Evolutionary conservation across 2,888 invertebrate species (phyloP).

Genomic region (Acronicta leporina): DNA sequence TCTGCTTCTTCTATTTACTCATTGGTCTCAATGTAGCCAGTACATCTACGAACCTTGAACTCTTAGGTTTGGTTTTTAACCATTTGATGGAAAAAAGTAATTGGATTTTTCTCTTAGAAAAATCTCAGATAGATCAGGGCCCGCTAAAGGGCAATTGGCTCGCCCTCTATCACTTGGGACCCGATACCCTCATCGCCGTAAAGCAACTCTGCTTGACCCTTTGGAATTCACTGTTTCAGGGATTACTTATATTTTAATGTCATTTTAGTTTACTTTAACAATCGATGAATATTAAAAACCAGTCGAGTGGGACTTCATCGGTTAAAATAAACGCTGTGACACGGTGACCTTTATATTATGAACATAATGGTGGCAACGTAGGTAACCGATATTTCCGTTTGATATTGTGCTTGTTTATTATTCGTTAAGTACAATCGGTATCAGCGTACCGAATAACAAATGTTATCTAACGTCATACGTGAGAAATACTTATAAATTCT

Average conservation of each 20-base stretch:
- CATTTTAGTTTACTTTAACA: slow-evolving; percentile 22
- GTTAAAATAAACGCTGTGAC: slow-evolving; percentile 61
- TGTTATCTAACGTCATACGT: slow-evolving; percentile 41
- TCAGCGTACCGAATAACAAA: slow-evolving; percentile 59
- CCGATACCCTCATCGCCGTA: slow-evolving; percentile 45
- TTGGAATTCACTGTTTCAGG: slow-evolving; percentile 7
- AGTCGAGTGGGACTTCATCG: slow-evolving; percentile 30
- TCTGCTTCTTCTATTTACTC: not conserved
- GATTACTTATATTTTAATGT: slow-evolving; percentile 14
- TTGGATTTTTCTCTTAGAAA: slow-evolving; percentile 45
- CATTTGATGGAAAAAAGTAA: slow-evolving; percentile 36
- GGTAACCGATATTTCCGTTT: slow-evolving; percentile 84
- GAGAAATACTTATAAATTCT: slow-evolving; percentile 38
- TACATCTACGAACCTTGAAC: slow-evolving; percentile 17
- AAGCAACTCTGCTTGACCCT: slow-evolving; percentile 40
- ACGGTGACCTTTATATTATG: slow-evolving; percentile 79
- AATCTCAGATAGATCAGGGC: slow-evolving; percentile 42
- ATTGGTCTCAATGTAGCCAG: slow-evolving; percentile 1
- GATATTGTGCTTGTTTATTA: slow-evolving; percentile 75
- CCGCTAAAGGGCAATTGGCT: slow-evolving; percentile 52
- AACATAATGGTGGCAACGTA: slow-evolving; percentile 79
- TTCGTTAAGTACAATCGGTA: slow-evolving; percentile 68
- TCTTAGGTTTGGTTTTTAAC: slow-evolving; percentile 28
- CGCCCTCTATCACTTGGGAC: slow-evolving; percentile 51
- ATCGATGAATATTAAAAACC: slow-evolving; percentile 5